These are phyloP conservation scores for cattle (Bos taurus) DNA, from an alignment of 2,113 vertebrate genomes.

Conservation along the genomic window ARS-UCD2.0 NC_037357.1:99657501-99658000, in stretches of 20 bases:
- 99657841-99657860: not conserved
- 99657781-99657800: not conserved
- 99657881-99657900: not conserved
- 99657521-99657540: not conserved
- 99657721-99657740: not conserved
- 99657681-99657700: not conserved
- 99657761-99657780: not conserved
- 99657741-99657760: not conserved
- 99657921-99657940: not conserved
- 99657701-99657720: not conserved
- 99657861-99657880: not conserved
- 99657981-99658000: not conserved
- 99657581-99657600: not conserved
- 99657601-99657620: not conserved
- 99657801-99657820: not conserved
- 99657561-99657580: not conserved
- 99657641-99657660: not conserved
- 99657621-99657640: not conserved
- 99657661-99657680: not conserved
- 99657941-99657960: not conserved
- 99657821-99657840: not conserved
- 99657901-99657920: not conserved
- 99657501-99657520: not conserved
- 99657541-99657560: not conserved
- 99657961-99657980: not conserved